Conservation (phyloP, 2,113 vertebrate species). For the Hyla sarda region DNA sequence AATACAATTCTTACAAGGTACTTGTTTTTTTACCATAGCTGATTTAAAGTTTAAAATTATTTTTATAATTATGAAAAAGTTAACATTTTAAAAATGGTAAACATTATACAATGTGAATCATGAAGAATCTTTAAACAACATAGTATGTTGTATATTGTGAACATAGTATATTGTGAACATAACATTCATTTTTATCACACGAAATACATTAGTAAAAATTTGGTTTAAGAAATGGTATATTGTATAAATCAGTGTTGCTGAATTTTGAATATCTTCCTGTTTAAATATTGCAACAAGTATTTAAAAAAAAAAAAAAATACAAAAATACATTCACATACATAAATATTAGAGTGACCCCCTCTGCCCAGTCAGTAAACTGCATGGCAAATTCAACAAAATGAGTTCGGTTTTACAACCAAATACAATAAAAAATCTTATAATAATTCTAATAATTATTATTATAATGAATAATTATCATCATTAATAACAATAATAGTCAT, state of each 20-base stretch:
- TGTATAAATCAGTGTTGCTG: not conserved
- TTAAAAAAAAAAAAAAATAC: no score
- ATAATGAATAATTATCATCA: no score
- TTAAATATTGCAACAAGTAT: no score
- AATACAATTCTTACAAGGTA: not conserved
- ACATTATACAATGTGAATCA: not conserved
- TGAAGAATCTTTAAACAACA: not conserved
- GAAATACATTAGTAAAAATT: not conserved
- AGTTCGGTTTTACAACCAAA: not conserved
- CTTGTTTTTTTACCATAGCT: not conserved
- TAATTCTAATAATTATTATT: no score
- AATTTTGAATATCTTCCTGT: not conserved
- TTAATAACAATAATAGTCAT: no score
- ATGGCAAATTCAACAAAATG: slow-evolving; percentile 32
- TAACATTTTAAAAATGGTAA: not conserved
- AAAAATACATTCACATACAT: not conserved
- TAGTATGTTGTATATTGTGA: not conserved
- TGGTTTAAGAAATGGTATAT: not conserved
- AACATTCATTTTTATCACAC: not conserved
- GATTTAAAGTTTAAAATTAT: not conserved
- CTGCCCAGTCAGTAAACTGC: slow-evolving; percentile 67
- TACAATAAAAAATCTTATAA: not conserved
- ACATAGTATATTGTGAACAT: not conserved
- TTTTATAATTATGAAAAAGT: not conserved
- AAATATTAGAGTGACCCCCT: slow-evolving; percentile 70